Base-by-base conservation (phyloP, 2,113 vertebrate species). In the Lethenteron reissneri region DNA sequence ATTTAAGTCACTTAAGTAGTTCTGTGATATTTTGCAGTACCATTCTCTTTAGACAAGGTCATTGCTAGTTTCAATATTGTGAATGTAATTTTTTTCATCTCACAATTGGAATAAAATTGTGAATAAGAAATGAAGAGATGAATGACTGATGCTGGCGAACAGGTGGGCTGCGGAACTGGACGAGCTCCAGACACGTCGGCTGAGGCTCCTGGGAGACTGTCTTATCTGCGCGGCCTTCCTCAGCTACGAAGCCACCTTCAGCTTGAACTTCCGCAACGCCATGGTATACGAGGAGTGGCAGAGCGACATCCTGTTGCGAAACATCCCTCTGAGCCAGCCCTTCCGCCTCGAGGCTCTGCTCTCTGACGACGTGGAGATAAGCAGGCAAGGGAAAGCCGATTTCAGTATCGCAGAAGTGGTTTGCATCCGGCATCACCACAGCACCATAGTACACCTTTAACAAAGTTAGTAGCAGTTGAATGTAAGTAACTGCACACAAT, bases 201-300 rank as follows among this genome's bases (percentile, higher is more conserved):
- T 88, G 72, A 82, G 84, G 75, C 78, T 99, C 72, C 78, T 95
- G 56, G 94, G 94, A 1, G 94, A 99, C 78, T 99, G 91, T 72
- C 78, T 99, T 3, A 80, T 97, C 0, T 83, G 84, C 0, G 82
- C 94, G 1, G 90, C 88, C 62, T 99, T 99, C 75, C 82, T 99
- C 76, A 90, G 90, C 81, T 99, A 99, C 0, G 84, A 82, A 73
- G 94, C 92, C 1, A 90, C 91, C 8, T 99, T 99, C 78, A 96
- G 76, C 75, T 96, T 88, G 86, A 86, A 94, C 19, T 95, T 96
- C 71, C 87, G 94, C 1, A 79, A 85, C 4, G 82, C 89, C 74
- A 94, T 99, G 91, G 79, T 94, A 9, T 83, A 86, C 14, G 69
- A 78, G 6, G 78, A 82, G 9, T 99, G 94, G 94, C 82, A 86